Evolutionary conservation across 1,140 invertebrate species (phyloP), one percentile per base, ranked within the genome.

Genomic region (Megalopta genalis): DNA sequence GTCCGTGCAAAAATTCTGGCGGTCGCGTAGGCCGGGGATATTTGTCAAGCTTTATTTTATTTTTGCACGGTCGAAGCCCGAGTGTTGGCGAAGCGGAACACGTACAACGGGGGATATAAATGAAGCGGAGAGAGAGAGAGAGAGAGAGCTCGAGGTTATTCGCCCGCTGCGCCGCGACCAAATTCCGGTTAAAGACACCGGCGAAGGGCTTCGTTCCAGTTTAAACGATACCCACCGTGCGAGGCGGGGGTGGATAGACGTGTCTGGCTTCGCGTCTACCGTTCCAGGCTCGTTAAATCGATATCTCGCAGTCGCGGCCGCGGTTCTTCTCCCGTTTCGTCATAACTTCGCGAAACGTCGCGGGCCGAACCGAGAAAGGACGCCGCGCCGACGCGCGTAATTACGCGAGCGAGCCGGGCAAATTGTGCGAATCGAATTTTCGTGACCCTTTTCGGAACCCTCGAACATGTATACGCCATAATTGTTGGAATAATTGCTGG

Each of bases 171-270:
- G 1, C 14, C 16, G 52, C 60, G 46, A 21, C 49, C 62, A 73
- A 79, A 79, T 74, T 79, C 70, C 70, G 63, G 77, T 74, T 79
- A 74, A 52, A 79, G 77, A 79, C 76, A 64, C 46, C 76, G 46
- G 49, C 49, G 70, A 62, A 23, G 59, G 76, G 76, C 69, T 78
- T 77, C 76, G 21, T 16, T 78, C 46, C 76, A 77, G 74, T 77
- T 77, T 70, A 70, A 77, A 77, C 74, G 74, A 62, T 37, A 70
- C 66, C 42, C 25, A 1, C 54, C 1, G 12, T 46, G n/a, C 7
- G 54, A 18, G 57, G n/a, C 8, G 60, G 54, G 60, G 76, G 37
- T 64, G 76, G 37, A 21, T 18, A 54, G 60, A 78, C 76, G 76
- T 63, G 76, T 78, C 76, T 78, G 76, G 76, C 69, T 78, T 78